Evolutionary conservation across 2,797 vertebrate genomes (phyloP).

Genomic region (Chanos chanos): DNA sequence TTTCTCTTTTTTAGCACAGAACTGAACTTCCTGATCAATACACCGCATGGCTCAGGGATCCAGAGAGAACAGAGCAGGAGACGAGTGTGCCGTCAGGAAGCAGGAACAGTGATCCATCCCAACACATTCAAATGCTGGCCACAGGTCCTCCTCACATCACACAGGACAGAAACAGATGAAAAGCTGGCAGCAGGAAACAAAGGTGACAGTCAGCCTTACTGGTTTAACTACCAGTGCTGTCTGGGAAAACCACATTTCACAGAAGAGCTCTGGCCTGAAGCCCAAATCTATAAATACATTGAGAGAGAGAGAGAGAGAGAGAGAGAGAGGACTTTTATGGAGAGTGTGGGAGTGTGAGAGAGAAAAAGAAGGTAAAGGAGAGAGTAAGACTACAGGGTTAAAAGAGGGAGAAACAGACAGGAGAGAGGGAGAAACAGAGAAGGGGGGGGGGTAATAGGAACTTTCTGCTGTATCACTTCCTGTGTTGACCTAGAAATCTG

Average conservation of each 20-base stretch:
- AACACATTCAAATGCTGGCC: neutral
- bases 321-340: neutral
- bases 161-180: constrained; percentile 6
- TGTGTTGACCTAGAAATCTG: no score
- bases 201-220: no score
- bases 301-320: neutral
- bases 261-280: neutral
- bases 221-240: no score
- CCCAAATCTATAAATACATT: neutral
- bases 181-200: no score
- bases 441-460: neutral
- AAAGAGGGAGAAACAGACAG: neutral
- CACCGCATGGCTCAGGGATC: constrained; percentile 6
- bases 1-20: no score
- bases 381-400: neutral
- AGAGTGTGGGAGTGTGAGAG: neutral
- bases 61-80: neutral
- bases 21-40: constrained; percentile 49
- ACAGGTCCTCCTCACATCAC: neutral
- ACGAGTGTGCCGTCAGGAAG: constrained; percentile 1
- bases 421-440: neutral
- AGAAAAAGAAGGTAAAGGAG: neutral
- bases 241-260: no score
- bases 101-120: no score
- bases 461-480: neutral